Percentiles rank a stretch among this genome's conserved stretches.
Evolutionary conservation across 1,140 invertebrate genomes (phyloP).

Genomic region (Tigriopus japonicus): DNA sequence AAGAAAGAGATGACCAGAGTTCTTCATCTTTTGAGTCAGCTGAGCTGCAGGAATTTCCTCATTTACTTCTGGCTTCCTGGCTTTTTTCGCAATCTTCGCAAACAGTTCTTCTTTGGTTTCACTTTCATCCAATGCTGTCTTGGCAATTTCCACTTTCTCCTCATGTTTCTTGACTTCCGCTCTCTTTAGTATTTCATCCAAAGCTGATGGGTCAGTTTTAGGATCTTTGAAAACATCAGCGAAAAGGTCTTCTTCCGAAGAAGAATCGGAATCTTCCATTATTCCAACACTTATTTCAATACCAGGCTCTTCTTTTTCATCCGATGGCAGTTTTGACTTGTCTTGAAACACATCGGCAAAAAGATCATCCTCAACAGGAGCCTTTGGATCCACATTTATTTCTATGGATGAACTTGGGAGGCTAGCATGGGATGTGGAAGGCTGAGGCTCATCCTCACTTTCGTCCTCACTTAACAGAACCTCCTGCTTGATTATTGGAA

Average conservation of each 20-base stretch:
- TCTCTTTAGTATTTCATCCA: no score
- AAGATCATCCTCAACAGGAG: background rate
- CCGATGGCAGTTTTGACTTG: background rate
- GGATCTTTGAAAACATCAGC: no score
- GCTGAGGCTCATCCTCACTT: background rate
- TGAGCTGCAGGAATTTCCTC: background rate
- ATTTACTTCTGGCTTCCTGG: background rate
- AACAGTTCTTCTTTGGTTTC: no score
- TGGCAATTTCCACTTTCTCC: no score
- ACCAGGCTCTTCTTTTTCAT: no score
- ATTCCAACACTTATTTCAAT: no score
- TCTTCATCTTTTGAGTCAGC: background rate
- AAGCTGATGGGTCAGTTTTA: no score
- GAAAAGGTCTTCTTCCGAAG: no score
- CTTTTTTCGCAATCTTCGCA: no score
- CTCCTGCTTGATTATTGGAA: background rate
- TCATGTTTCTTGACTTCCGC: no score
- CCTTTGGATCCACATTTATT: background rate
- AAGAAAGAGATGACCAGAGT: constrained; percentile 2
- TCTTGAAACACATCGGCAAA: background rate
- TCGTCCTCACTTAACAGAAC: background rate
- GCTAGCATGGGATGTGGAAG: background rate
- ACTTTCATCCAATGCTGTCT: no score
- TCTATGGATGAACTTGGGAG: background rate
- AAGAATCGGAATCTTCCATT: no score